A percentile compares a stretch with the other conserved stretches of the same genome.
phyloP scores from a whole-genome alignment of 2,797 vertebrate genomes.

The Melanotaenia trifasciata region DNA sequence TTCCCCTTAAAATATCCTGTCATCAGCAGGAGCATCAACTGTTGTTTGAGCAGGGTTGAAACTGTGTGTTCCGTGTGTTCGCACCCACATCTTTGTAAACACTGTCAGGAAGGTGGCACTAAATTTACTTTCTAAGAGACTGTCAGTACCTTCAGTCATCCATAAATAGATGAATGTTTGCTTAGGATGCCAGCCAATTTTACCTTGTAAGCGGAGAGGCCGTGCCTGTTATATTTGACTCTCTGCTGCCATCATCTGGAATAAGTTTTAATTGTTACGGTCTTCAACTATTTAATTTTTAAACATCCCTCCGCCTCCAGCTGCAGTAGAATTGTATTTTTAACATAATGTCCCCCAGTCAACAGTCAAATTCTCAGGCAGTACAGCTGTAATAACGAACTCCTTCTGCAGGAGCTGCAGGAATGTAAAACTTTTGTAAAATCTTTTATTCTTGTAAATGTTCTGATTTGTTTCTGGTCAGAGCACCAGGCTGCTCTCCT shows the following conservation, averaged over 20 bases:
- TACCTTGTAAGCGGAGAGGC: neutral
- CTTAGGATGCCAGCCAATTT: neutral
- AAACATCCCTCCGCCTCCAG: neutral
- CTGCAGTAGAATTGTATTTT: neutral
- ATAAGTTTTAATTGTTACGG: neutral
- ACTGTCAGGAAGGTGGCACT: neutral
- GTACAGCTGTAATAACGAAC: slow-evolving; percentile 16
- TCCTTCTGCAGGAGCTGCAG: slow-evolving; percentile 7
- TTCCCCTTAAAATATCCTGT: neutral
- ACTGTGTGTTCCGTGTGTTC: neutral
- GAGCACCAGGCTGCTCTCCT: slow-evolving; percentile 95
- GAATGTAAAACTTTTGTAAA: slow-evolving; percentile 13
- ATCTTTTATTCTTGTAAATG: neutral
- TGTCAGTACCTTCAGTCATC: slow-evolving; percentile 3
- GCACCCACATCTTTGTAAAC: slow-evolving; percentile 22
- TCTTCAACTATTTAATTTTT: too few species aligned
- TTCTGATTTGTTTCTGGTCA: slow-evolving; percentile 69
- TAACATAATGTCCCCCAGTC: neutral
- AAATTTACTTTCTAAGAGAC: slow-evolving; percentile 9
- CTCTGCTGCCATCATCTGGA: slow-evolving; percentile 41
- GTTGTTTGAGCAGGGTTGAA: slow-evolving; percentile 32
- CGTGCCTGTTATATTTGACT: neutral
- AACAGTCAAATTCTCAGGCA: neutral
- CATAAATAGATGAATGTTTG: slow-evolving; percentile 12
- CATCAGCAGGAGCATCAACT: neutral